Evolutionary conservation across 1,140 invertebrate genomes (phyloP).

Genomic region (Idris sp.): DNA sequence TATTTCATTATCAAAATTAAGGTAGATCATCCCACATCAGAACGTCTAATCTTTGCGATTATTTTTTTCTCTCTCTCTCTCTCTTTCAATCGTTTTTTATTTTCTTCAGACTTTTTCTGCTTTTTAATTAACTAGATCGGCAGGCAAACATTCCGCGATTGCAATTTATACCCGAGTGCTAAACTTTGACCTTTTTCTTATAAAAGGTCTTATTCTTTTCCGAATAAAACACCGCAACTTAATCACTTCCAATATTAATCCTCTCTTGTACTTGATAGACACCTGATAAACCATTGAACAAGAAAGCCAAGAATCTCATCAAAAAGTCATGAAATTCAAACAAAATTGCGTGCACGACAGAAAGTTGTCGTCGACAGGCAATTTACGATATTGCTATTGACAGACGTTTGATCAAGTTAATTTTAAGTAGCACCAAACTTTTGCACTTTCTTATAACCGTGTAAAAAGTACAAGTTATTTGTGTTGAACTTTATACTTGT

Average conservation of each 20-base stretch:
- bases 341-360: constrained; percentile 44
- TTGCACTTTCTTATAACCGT: constrained; percentile 41
- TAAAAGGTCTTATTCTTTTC: no score
- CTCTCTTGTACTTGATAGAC: constrained; percentile 41
- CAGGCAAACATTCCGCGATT: background rate
- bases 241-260: constrained; percentile 32
- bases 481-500: no score
- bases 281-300: constrained; percentile 59
- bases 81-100: constrained; percentile 2
- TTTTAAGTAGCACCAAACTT: constrained; percentile 49
- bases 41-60: constrained; percentile 6
- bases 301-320: constrained; percentile 42
- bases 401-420: constrained; percentile 53
- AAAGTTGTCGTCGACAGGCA: constrained; percentile 60
- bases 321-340: constrained; percentile 61
- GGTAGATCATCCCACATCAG: constrained; percentile 6
- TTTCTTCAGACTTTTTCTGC: constrained; percentile 1
- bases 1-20: constrained; percentile 23
- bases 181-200: constrained; percentile 20
- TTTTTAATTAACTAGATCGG: constrained; percentile 23
- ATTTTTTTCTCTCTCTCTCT: no score
- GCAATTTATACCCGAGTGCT: background rate
- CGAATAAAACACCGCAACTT: constrained; percentile 38
- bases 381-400: constrained; percentile 60
- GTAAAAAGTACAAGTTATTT: no score